Evolutionary conservation across 1,140 invertebrate genomes (phyloP).

Genomic region (Drosophila pruinosa): DNA sequence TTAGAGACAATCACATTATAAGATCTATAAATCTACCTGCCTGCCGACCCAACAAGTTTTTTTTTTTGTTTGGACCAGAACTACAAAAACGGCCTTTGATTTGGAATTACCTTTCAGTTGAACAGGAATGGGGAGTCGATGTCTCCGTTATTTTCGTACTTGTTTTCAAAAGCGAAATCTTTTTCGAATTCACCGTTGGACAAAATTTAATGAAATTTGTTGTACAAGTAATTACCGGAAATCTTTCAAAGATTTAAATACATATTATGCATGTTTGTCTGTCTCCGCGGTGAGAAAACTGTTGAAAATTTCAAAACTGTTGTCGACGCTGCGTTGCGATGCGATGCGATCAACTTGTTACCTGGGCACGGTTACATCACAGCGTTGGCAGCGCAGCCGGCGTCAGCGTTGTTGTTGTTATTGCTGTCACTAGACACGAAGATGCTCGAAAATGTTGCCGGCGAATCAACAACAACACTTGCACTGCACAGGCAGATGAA

Average conservation of each 20-base stretch:
- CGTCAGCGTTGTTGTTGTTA: conserved; percentile 29
- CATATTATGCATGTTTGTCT: conserved; percentile 6
- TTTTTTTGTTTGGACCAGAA: conserved; percentile 1
- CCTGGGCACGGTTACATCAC: conserved; percentile 58
- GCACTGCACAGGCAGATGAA: background rate
- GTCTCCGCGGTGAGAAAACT: conserved; percentile 45
- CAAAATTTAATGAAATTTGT: conserved; percentile 6
- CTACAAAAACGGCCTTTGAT: conserved; percentile 26
- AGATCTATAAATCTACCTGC: conserved; percentile 41
- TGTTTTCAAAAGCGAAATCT: too few relatives aligned
- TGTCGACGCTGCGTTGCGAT: background rate
- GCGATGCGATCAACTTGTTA: conserved; percentile 45
- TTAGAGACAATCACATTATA: conserved; percentile 59
- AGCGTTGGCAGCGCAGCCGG: conserved; percentile 4
- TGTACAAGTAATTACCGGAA: conserved; percentile 53
- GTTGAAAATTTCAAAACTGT: conserved; percentile 28
- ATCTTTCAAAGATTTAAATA: conserved; percentile 49
- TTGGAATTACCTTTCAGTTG: conserved; percentile 10
- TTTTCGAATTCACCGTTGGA: too few relatives aligned
- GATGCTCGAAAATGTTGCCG: conserved; percentile 56
- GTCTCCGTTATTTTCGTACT: background rate
- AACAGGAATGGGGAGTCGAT: background rate
- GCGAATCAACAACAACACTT: background rate
- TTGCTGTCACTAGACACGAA: conserved; percentile 4
- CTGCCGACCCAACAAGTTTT: conserved; percentile 39